Percentiles rank a stretch among this genome's conserved stretches.
These are phyloP conservation scores for Micrasema longulum DNA, from an alignment of 1,140 invertebrate genomes.

Conservation along the genomic window DNA sequence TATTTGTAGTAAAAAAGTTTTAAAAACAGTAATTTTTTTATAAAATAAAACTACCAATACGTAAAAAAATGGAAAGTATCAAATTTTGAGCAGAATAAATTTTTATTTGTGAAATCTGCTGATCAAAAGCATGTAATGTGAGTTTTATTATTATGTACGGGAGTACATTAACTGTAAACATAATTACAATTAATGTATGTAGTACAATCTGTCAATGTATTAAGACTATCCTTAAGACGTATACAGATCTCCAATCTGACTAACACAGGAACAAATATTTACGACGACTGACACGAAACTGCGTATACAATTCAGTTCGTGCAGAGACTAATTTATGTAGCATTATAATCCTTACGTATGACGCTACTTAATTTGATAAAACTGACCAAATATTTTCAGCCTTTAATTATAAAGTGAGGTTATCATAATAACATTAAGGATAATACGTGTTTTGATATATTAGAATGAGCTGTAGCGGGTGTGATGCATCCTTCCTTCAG, in stretches of 20 bases:
- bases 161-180: no score
- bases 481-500: neutral
- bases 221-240: slow-evolving; percentile 24
- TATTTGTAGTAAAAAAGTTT: no score
- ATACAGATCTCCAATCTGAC: slow-evolving; percentile 7
- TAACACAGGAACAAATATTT: slow-evolving; percentile 3
- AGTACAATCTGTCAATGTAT: neutral
- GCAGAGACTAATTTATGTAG: slow-evolving; percentile 14
- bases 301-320: no score
- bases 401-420: slow-evolving; percentile 26
- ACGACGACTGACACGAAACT: no score
- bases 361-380: slow-evolving; percentile 29
- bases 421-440: slow-evolving; percentile 18
- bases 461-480: slow-evolving; percentile 7
- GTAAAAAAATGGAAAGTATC: slow-evolving; percentile 18
- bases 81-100: slow-evolving; percentile 20
- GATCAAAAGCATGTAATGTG: neutral
- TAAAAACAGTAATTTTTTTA: no score
- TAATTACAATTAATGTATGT: no score
- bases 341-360: slow-evolving; percentile 16
- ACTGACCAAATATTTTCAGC: slow-evolving; percentile 37
- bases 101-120: neutral
- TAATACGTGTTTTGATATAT: slow-evolving; percentile 29
- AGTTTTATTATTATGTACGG: neutral
- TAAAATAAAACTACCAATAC: slow-evolving; percentile 2